Evolutionary conservation across 64 coral and sea anemone genomes (phyloP), one percentile per base, ranked within the genome.

Genomic region (Exaiptasia diaphana): DNA sequence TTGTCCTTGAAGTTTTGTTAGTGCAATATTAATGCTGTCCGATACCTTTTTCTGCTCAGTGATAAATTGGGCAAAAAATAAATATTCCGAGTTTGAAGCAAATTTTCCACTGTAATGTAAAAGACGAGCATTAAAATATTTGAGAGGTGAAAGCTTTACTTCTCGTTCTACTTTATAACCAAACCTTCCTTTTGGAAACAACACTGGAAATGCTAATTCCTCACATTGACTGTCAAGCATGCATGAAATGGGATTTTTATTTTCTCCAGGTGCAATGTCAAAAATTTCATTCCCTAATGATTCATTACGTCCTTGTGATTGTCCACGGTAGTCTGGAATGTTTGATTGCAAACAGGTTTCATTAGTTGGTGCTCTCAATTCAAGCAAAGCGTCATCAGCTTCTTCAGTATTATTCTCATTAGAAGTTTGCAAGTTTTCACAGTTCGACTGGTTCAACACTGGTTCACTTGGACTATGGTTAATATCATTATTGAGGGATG

Each of bases 11-110:
- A 83, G 27, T 54, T 83, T 83, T 70, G 29, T 69, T 10, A 80
- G 39, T 42, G 77, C 77, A 41, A 80, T 80, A 59, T 85, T 85
- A 18, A 83, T 83, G 21, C 81, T 83, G 38, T 83, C 80, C n/a
- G 64, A 83, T 34, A 83, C 80, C 71, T 72, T 83, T 44, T 83
- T 83, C 53, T 85, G 82, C 46, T 85, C 82, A 40, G 74, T 85
- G 37, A 85, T 74, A 41, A 85, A 74, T n/a, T 85, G 82, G 22
- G 68, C 67, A 85, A 85, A 85, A 60, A 85, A 83, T 1, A 83
- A 37, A 37, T 83, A 83, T 46, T 83, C 80, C 22, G 80, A 64
- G 45, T 83, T 70, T 56, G 52, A 53, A 31, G 65, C 80, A 83
- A 83, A 83, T 35, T 64, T 69, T 68, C 80, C 80, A 83, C 63